Percentiles rank a stretch among this genome's conserved stretches.
Conservation (phyloP, 2,113 vertebrate species). For the Semicossyphus pulcher region DNA sequence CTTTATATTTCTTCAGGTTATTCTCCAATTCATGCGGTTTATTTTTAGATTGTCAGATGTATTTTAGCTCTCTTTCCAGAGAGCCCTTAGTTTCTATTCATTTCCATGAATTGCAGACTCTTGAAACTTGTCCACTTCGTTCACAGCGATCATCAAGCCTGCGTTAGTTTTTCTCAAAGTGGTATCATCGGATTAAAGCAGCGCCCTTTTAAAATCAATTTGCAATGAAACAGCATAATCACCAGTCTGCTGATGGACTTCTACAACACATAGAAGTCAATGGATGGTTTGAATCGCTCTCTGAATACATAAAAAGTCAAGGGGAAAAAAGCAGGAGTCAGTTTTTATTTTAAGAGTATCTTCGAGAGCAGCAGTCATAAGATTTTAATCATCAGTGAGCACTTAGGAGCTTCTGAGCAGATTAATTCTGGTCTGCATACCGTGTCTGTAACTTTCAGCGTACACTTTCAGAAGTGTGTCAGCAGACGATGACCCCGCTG, state of each 20-base stretch:
- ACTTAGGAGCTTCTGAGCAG: not conserved
- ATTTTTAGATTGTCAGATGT: not conserved
- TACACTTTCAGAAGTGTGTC: conserved; percentile 6
- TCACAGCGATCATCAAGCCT: not conserved
- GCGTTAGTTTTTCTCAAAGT: not conserved
- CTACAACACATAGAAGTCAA: not conserved
- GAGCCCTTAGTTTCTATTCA: not conserved
- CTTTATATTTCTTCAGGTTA: not conserved
- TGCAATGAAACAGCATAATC: not conserved
- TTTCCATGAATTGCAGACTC: not conserved
- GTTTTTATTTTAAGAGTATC: not conserved
- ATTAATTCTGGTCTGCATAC: not conserved
- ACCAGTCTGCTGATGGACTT: not conserved
- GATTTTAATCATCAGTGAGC: not conserved
- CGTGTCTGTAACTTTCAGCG: not conserved
- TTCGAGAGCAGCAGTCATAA: not conserved
- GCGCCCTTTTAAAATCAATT: not conserved
- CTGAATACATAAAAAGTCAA: not conserved
- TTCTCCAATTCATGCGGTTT: not conserved
- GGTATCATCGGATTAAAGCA: not conserved
- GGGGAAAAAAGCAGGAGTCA: not conserved
- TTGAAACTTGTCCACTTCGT: not conserved
- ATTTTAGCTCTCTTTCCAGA: not conserved
- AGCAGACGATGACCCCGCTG: not conserved
- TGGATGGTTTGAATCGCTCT: not conserved